Base-by-base conservation (phyloP, 2,113 vertebrate species). In the Equus przewalskii region DNA sequence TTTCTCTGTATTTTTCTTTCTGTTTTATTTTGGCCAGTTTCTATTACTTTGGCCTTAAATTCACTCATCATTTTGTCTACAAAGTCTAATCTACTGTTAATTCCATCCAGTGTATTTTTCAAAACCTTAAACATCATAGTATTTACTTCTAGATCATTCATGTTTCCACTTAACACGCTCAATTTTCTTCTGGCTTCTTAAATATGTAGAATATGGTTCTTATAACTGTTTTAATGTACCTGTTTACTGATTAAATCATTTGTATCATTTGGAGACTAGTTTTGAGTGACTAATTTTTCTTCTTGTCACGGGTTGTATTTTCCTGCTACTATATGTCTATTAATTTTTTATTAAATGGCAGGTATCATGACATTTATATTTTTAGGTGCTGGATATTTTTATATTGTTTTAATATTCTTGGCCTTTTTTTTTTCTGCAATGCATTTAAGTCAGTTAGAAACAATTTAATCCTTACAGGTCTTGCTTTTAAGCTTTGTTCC, bases 1-100 rank as follows among this genome's bases (percentile, higher is more conserved):
- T 64, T 91, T 89, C 62, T 4, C 24, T 46, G 49, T 54, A 83
- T 24, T 67, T 88, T 94, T 83, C 44, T 92, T 69, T 67, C 7
- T 89, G 36, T 72, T 80, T 89, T 11, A 28, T 89, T 92, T 92
- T 94, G n/a, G n/a, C 28, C 10, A 72, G 36, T 76, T 75, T 84
- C 21, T 64, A 49, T 58, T 21, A 75, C 3, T 85, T 84, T 73
- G 26, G 11, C 13, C 5, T 56, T 79, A 84, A 73, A n/a, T 41
- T 85, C 15, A 69, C 51, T 69, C 51, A 60, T 81, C 12, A 75
- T 84, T 93, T 33, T 51, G 91, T 65, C 12, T 49, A 22, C 30
- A 67, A 85, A 64, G 13, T 76, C 44, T 80, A 36, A 75, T 56
- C 16, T 86, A 7, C 7, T 56, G 22, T 75, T 64, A 90, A 70